Percentiles rank a stretch among this genome's conserved stretches.
Conservation (phyloP, 2,113 vertebrate genomes). For the Albula goreensis region DNA sequence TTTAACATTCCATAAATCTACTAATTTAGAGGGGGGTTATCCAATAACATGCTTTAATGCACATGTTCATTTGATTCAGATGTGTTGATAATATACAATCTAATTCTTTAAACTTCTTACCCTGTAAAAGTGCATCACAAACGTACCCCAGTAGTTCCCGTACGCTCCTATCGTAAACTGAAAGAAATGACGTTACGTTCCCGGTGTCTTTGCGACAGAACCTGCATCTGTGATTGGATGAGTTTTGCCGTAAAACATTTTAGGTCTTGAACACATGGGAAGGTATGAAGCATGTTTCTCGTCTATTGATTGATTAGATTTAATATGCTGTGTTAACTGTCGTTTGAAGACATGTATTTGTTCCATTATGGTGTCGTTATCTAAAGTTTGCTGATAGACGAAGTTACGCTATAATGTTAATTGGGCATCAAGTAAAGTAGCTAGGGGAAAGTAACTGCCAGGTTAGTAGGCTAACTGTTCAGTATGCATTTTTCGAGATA, state of each 20-base stretch:
- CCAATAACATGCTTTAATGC: too few species aligned
- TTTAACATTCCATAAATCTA: too few species aligned
- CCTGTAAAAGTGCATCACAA: too few species aligned
- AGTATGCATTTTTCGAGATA: background rate
- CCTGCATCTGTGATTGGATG: background rate
- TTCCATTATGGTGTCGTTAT: background rate
- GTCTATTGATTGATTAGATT: background rate
- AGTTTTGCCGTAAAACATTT: conserved; percentile 36
- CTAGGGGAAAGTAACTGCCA: too few species aligned
- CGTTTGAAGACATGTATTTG: background rate
- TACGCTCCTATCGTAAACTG: background rate
- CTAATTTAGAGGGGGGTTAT: too few species aligned
- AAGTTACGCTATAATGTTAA: too few species aligned
- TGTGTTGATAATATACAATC: too few species aligned
- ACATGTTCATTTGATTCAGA: too few species aligned
- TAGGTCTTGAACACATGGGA: conserved; percentile 39
- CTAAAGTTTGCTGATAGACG: too few species aligned
- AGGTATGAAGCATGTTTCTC: conserved; percentile 41
- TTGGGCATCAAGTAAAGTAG: too few species aligned
- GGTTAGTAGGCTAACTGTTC: background rate
- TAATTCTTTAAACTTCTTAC: too few species aligned
- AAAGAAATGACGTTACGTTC: background rate
- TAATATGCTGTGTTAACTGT: background rate
- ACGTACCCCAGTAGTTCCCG: too few species aligned
- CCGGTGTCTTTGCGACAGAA: conserved; percentile 20